Percentiles rank a stretch among this genome's conserved stretches.
phyloP scores from a whole-genome alignment of 30 jellyfish, hydroid and myxozoan genomes.

The Turritopsis rubra region DNA sequence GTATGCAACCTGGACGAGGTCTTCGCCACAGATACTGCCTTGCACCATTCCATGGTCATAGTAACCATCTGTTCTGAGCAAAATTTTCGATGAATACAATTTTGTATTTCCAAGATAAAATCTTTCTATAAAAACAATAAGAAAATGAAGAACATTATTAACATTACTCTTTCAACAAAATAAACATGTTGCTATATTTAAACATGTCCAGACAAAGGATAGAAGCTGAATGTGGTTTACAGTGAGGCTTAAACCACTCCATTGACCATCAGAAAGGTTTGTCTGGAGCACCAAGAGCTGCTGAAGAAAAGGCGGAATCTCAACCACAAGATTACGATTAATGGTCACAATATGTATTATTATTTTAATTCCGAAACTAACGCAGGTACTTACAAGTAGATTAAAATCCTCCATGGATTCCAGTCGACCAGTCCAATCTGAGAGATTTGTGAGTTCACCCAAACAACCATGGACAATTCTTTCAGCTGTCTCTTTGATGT shows the following conservation, averaged over 20 bases:
- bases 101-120: constrained; percentile 58
- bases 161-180: no score
- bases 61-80: constrained; percentile 45
- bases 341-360: no score
- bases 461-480: constrained; percentile 61
- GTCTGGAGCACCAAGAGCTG: no score
- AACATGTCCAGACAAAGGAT: no score
- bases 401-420: constrained; percentile 34
- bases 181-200: no score
- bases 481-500: constrained; percentile 64
- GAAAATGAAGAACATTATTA: no score
- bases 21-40: constrained; percentile 44
- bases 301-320: no score
- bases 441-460: constrained; percentile 50
- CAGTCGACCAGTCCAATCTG: constrained; percentile 56
- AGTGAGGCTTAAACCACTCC: no score
- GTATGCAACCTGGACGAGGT: constrained; percentile 69
- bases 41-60: constrained; percentile 55
- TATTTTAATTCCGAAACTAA: no score
- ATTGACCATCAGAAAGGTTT: no score
- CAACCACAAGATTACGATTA: no score
- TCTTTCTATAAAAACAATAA: constrained; percentile 36
- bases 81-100: constrained; percentile 41
- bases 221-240: no score
- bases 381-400: constrained; percentile 42